phyloP scores from a whole-genome alignment of 2,888 invertebrate species.

The Eledona agricola region DNA sequence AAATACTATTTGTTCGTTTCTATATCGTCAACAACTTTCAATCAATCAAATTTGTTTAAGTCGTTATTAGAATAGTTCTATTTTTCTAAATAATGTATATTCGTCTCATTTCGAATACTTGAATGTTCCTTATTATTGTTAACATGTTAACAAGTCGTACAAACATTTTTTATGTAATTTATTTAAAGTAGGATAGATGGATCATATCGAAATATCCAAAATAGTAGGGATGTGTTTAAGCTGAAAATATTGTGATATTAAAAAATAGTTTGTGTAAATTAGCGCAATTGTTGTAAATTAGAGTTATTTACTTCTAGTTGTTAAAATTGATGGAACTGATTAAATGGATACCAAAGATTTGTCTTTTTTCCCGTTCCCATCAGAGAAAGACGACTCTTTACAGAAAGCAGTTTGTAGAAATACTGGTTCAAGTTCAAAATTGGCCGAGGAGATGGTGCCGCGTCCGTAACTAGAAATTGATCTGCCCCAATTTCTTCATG shows the following conservation, averaged over 20 bases:
- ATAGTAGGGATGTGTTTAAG: conserved; percentile 36
- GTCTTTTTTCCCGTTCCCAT: conserved; percentile 10
- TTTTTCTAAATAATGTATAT: conserved; percentile 32
- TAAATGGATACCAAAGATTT: conserved; percentile 38
- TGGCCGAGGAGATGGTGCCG: conserved; percentile 20
- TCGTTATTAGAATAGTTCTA: conserved; percentile 36
- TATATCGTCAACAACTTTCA: conserved; percentile 10
- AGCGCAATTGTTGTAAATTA: conserved; percentile 40
- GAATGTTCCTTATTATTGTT: conserved; percentile 13
- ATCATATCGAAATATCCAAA: conserved; percentile 39
- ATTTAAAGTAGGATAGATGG: conserved; percentile 30
- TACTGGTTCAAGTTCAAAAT: conserved; percentile 1
- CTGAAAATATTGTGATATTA: conserved; percentile 41
- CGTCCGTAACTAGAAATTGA: conserved; percentile 15
- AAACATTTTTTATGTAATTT: conserved; percentile 29
- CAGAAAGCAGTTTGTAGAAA: too few species aligned
- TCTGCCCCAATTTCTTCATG: too few species aligned
- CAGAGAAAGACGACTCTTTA: not conserved
- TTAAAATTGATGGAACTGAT: conserved; percentile 43
- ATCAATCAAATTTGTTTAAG: conserved; percentile 18
- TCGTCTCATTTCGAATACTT: conserved; percentile 12
- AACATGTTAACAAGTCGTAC: conserved; percentile 14
- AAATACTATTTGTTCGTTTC: conserved; percentile 19
- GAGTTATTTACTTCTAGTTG: conserved; percentile 41
- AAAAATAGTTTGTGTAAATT: conserved; percentile 31